Evolutionary conservation across 2,888 invertebrate species (phyloP).

Genomic region (Serrognathus titanus): DNA sequence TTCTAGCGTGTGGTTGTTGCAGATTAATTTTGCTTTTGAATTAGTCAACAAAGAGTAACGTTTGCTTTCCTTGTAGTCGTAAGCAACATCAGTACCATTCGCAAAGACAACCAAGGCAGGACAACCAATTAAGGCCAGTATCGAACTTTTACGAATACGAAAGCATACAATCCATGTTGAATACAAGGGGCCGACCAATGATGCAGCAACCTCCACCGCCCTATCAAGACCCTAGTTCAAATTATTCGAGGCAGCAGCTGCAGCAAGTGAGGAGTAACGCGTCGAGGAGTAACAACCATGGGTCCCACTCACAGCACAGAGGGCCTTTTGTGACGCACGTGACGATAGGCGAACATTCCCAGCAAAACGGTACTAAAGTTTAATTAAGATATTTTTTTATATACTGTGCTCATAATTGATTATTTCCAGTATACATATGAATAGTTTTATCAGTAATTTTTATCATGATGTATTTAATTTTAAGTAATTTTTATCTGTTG

Average conservation of each 20-base stretch:
- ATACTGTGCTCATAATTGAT: neutral
- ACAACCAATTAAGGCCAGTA: constrained; percentile 61
- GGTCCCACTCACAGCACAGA: constrained; percentile 33
- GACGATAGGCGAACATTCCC: constrained; percentile 55
- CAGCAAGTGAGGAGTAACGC: constrained; percentile 15
- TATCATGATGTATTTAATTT: neutral
- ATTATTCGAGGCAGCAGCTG: constrained; percentile 28
- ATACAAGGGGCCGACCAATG: constrained; percentile 30
- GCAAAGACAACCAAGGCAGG: constrained; percentile 49
- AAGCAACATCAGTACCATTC: constrained; percentile 67
- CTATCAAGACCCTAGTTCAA: constrained; percentile 40
- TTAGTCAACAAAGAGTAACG: no score
- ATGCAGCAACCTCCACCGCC: constrained; percentile 23
- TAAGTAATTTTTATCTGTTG: constrained; percentile 1
- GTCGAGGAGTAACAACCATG: constrained; percentile 18
- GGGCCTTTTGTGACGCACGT: constrained; percentile 63
- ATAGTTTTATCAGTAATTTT: neutral
- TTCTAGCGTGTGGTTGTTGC: no score
- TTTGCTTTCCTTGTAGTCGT: constrained; percentile 49
- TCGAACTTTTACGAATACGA: constrained; percentile 86
- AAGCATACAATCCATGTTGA: constrained; percentile 64
- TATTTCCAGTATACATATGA: neutral
- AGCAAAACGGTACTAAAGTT: constrained; percentile 47
- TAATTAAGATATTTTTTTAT: constrained; percentile 21
- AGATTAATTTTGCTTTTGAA: no score